Base-by-base conservation (phyloP, 2,888 invertebrate species). In the Chromoteleia sp. region DNA sequence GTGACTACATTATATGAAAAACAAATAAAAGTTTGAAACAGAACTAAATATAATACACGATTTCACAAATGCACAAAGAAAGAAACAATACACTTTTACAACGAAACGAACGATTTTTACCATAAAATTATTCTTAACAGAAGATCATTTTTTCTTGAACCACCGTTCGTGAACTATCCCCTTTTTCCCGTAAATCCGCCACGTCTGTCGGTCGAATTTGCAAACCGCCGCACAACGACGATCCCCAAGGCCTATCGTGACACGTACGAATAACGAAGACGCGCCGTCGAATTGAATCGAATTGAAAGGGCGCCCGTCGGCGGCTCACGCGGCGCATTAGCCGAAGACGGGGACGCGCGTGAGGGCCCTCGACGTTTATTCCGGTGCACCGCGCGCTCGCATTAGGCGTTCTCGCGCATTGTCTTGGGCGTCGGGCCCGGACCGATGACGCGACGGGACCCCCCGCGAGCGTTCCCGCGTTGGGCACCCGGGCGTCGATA, bases 381-480 rank as follows among this genome's bases (percentile, higher is more conserved):
- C 59, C 30, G 59, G 50, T 39, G 58, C 56, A 56, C 43, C 65
- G 56, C 41, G 25, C 25, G 36, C 39, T 14, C 63, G 73, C 67
- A 21, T 73, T 63, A 52, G 52, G 39, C 41, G 10, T 41, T 48
- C 8, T 10, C 33, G 45, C 29, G 10, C 43, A 77, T 77, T 77
- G 77, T 77, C 70, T 70, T 54, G 65, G 73, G 68, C 58, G 73
- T 63, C 29, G 77, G 75, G 54, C 45, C 68, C 45, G n/a, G 63
- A 50, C 39, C 48, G 81, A 81, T 85, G 86, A 86, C 83, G 87
- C 84, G 83, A 73, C 77, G 70, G 75, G 85, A 83, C 90, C 90
- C 90, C 91, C 90, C 87, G 87, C 81, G 83, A 84, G 74, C 83
- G 86, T 90, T 91, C 91, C 91, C 91, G 91, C 91, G 91, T 91